Evolutionary conservation across 2,888 invertebrate genomes (phyloP), one percentile per base, ranked within the genome.

Genomic region (Protophormia terraenovae): DNA sequence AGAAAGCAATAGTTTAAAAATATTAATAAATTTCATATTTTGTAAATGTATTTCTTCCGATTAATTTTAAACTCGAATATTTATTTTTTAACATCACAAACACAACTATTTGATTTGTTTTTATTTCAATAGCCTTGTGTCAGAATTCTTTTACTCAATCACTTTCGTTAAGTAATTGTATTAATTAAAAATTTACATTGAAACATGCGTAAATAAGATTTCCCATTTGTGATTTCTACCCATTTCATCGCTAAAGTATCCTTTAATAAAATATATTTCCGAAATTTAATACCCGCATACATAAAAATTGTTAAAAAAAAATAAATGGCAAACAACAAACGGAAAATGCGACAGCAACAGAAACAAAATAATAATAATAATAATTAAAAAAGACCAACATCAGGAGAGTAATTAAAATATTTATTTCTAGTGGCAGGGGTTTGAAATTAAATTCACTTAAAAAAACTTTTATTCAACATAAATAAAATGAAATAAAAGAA

Each of bases 151-250:
- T 45, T 50, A 50, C 58, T 50, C 66, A 77, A 67, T 67, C 60
- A 62, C n/a, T 78, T 73, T 32, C 32, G 7, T 24, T 58, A 83
- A 89, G 88, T 89, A 89, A 90, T 89, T 88, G 87, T 87, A 89
- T 89, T 90, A 89, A 90, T 90, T 89, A 89, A 89, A 89, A 88
- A 87, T 90, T 88, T 87, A 89, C 88, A 87, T 88, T 88, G 87
- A 86, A 86, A 88, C 84, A 87, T 69, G 81, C 75, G 55, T 64
- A 72, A 53, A 71, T 79, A 79, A 71, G 66, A 79, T 79, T 78
- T 53, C 5, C 24, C 72, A 60, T 60, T 69, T 58, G 69, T 32
- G 32, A 58, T 41, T 64, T 64, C 38, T 38, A 64, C 14, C 24
- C 22, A 24, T 22, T 29, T 60, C n/a, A n/a, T n/a, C 32, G 8